phyloP scores from a whole-genome alignment of 2,797 vertebrate species.

The Oreochromis mossambicus region DNA sequence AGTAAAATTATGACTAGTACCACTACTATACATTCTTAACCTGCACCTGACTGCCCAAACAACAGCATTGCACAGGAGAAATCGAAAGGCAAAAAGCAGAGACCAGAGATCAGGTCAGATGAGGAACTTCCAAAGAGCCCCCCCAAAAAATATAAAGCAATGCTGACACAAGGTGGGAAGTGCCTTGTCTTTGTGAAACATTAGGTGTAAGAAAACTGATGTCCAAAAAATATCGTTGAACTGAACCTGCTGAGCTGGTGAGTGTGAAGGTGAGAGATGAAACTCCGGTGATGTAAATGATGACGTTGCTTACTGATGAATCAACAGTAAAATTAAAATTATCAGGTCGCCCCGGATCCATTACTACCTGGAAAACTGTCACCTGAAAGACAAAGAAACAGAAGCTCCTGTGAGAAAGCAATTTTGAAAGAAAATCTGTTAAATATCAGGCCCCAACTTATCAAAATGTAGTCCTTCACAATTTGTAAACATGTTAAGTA shows the following conservation, averaged over 20 bases:
- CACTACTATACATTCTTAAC: background rate
- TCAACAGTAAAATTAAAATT: slow-evolving; percentile 62
- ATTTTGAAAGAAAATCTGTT: background rate
- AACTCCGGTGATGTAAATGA: slow-evolving; percentile 61
- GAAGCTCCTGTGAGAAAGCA: background rate
- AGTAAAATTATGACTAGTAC: background rate
- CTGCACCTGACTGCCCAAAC: background rate
- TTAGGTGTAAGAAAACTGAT: background rate
- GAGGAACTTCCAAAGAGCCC: background rate
- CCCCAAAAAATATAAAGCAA: background rate
- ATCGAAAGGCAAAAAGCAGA: background rate
- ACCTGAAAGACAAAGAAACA: slow-evolving; percentile 51
- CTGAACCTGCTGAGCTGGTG: slow-evolving; percentile 50
- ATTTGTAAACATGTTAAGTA: accelerated
- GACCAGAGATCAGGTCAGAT: background rate
- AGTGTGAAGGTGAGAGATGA: slow-evolving; percentile 56
- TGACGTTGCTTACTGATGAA: slow-evolving; percentile 56
- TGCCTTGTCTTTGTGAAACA: background rate
- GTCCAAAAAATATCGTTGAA: background rate
- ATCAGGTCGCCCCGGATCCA: slow-evolving; percentile 33
- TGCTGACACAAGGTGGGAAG: background rate
- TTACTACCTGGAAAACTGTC: slow-evolving; percentile 59
- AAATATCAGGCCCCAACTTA: background rate
- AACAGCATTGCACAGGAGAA: background rate
- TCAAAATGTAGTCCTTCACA: background rate